Evolutionary conservation across 2,888 invertebrate species (phyloP).

Genomic region (Molanna angustata): DNA sequence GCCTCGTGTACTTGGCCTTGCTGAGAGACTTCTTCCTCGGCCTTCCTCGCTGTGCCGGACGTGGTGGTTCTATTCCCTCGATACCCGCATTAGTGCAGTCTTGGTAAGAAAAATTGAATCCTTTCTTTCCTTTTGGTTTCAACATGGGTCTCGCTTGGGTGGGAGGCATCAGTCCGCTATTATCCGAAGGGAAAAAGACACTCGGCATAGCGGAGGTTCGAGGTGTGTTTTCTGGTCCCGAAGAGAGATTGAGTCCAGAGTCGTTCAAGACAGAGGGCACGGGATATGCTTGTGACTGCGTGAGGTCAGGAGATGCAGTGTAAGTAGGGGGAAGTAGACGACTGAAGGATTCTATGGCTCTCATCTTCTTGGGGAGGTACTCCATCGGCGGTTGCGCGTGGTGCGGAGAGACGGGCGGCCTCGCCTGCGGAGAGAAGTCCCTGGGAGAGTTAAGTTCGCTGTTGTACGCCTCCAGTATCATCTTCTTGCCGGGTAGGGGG

Average conservation of each 20-base stretch:
- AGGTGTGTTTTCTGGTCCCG: not conserved
- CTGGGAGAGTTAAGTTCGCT: conserved; percentile 45
- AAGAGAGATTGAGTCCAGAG: conserved; percentile 1
- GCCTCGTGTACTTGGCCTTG: conserved; percentile 31
- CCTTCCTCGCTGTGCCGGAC: conserved; percentile 26
- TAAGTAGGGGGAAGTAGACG: conserved; percentile 1
- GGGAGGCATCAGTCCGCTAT: not conserved
- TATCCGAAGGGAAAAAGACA: not conserved
- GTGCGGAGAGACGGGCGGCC: conserved; percentile 19
- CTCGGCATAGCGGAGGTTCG: no score
- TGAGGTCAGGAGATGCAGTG: conserved; percentile 28
- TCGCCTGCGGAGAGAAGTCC: conserved; percentile 24
- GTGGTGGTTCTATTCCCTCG: conserved; percentile 30
- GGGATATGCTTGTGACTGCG: not conserved
- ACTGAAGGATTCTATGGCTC: conserved; percentile 50
- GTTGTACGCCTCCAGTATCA: conserved; percentile 52
- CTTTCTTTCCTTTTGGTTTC: conserved; percentile 5
- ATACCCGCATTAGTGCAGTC: not conserved
- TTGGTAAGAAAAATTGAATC: not conserved
- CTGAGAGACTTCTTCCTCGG: conserved; percentile 28
- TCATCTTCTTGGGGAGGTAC: conserved; percentile 54
- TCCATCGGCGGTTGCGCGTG: conserved; percentile 36
- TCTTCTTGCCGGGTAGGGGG: conserved; percentile 48
- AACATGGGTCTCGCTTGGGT: not conserved
- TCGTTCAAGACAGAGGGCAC: not conserved